Conservation (phyloP, 2,888 invertebrate species). For the Diplolepis rosae region DNA sequence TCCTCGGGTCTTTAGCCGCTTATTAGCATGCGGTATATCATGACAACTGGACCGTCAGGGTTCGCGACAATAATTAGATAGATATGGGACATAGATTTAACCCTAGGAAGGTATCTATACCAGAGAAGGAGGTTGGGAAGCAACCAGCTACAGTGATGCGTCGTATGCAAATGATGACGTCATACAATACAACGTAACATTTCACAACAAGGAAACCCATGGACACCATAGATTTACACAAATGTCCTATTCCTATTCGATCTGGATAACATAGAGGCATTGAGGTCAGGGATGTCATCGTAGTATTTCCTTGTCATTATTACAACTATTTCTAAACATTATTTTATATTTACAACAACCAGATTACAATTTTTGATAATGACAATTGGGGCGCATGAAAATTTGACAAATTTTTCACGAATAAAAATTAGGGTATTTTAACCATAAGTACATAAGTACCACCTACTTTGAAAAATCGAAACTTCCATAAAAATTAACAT, state of each 20-base stretch:
- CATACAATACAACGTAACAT: conserved; percentile 68
- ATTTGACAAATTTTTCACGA: too few relatives aligned
- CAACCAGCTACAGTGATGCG: conserved; percentile 63
- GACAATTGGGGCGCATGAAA: too few relatives aligned
- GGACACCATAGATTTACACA: conserved; percentile 41
- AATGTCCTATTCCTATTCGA: conserved; percentile 38
- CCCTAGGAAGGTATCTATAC: conserved; percentile 55
- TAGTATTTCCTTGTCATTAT: background rate
- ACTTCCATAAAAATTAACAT: too few relatives aligned
- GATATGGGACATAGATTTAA: conserved; percentile 69
- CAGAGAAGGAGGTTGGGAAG: conserved; percentile 56
- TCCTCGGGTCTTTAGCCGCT: conserved; percentile 73
- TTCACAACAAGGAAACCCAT: conserved; percentile 57
- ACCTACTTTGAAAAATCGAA: too few relatives aligned
- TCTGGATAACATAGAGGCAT: conserved; percentile 14
- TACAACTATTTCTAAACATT: background rate
- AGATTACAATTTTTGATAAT: too few relatives aligned
- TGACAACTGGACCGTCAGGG: conserved; percentile 60
- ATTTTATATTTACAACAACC: too few relatives aligned
- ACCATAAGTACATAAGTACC: too few relatives aligned
- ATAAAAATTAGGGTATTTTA: too few relatives aligned
- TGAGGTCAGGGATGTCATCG: conserved; percentile 10
- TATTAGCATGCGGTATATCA: conserved; percentile 74
- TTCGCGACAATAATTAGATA: conserved; percentile 73
- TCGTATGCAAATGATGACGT: conserved; percentile 73